These are phyloP conservation scores for Calypte anna DNA, from an alignment of 2,113 vertebrate genomes.

Conservation along the genomic window DNA sequence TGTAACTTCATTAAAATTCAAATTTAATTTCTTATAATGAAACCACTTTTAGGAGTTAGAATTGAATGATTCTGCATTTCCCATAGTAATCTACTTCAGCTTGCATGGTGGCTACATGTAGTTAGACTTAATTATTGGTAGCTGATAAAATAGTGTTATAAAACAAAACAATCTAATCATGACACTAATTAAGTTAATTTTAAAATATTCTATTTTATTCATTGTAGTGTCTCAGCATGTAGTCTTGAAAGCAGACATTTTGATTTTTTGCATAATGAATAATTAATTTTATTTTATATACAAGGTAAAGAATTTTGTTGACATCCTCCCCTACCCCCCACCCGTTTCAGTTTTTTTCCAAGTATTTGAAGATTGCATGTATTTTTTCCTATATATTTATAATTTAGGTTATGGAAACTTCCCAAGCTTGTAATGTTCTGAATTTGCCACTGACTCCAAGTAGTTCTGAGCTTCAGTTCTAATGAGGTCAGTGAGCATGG, in stretches of 20 bases:
- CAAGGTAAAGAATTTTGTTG: background rate
- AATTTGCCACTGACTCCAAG: conserved; percentile 12
- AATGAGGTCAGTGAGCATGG: conserved; percentile 57
- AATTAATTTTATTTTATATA: background rate
- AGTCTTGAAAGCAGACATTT: background rate
- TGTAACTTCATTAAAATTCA: background rate
- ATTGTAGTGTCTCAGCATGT: background rate
- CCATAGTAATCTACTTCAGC: background rate
- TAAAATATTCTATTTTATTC: background rate
- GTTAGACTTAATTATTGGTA: background rate
- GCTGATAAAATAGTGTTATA: background rate
- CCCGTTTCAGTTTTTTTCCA: background rate
- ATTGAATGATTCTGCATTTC: background rate
- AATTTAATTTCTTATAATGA: background rate
- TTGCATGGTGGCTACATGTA: background rate
- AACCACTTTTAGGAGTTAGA: background rate
- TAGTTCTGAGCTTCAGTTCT: conserved; percentile 34
- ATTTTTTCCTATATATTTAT: background rate
- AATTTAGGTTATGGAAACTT: conserved; percentile 56
- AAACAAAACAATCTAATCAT: background rate
- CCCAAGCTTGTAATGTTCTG: background rate
- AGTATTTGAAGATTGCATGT: background rate
- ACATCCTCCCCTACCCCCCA: too few relatives aligned
- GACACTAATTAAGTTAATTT: background rate
- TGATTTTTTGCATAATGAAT: background rate